A percentile compares a stretch with the other conserved stretches of the same genome.
phyloP scores from a whole-genome alignment of 2,113 vertebrate species.

The Camelus bactrianus region DNA sequence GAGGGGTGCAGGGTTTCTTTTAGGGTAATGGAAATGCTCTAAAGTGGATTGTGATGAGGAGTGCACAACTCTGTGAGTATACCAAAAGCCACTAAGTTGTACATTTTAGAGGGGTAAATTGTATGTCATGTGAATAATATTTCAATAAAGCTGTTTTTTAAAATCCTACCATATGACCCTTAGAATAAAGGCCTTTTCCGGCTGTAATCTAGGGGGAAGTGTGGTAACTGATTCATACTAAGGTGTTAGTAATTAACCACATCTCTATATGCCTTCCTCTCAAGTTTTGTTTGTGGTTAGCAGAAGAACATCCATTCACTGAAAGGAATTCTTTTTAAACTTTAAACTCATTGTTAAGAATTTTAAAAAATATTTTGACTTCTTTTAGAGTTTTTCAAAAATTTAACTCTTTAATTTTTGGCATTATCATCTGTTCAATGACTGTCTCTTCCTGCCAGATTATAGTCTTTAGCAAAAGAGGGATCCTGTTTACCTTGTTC shows the following conservation, averaged over 20 bases:
- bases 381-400: conserved; percentile 9
- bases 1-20: neutral
- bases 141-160: neutral
- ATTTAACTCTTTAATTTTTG: neutral
- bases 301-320: neutral
- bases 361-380: neutral
- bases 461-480: neutral
- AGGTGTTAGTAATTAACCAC: neutral
- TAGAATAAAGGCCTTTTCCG: neutral
- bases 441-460: neutral
- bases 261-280: neutral
- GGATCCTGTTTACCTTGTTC: neutral
- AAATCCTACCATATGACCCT: neutral
- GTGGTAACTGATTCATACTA: neutral
- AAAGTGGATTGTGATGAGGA: neutral
- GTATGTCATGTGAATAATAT: neutral
- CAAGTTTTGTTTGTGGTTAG: neutral
- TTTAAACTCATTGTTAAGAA: neutral
- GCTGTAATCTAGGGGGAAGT: neutral
- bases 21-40: neutral
- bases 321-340: neutral
- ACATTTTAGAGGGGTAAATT: neutral
- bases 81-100: neutral
- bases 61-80: neutral
- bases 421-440: neutral